These are phyloP conservation scores for Panthera leo DNA, from an alignment of 2,113 vertebrate genomes.

Conservation along the genomic window DNA sequence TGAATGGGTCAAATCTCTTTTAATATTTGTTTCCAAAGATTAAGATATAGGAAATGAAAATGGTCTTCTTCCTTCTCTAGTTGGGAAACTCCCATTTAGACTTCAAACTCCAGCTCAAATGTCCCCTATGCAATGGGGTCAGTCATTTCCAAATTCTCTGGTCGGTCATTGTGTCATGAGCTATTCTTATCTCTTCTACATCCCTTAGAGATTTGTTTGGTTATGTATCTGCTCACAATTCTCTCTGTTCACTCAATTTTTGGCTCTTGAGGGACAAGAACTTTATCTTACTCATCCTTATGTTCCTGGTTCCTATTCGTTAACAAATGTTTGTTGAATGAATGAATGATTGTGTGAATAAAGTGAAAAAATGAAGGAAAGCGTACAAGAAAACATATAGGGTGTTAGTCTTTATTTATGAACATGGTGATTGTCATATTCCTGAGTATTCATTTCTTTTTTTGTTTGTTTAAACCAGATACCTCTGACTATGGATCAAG, in stretches of 20 bases:
- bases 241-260: not conserved
- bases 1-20: not conserved
- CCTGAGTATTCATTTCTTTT: not conserved
- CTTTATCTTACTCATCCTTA: not conserved
- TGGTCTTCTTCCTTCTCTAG: not conserved
- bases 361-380: not conserved
- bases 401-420: not conserved
- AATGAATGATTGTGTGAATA: not conserved
- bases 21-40: not conserved
- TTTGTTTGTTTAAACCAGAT: not conserved
- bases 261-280: not conserved
- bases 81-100: not conserved
- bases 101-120: not conserved
- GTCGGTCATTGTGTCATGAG: not conserved
- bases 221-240: not conserved
- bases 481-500: not conserved
- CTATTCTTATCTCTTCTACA: not conserved
- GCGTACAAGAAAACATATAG: not conserved
- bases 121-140: not conserved
- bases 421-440: not conserved
- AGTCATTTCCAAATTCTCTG: not conserved
- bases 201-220: not conserved
- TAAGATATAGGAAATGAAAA: not conserved
- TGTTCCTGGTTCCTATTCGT: not conserved
- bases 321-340: not conserved